These are phyloP conservation scores for Chaetodon auriga DNA, from an alignment of 2,113 vertebrate species.

Conservation along the genomic window DNA sequence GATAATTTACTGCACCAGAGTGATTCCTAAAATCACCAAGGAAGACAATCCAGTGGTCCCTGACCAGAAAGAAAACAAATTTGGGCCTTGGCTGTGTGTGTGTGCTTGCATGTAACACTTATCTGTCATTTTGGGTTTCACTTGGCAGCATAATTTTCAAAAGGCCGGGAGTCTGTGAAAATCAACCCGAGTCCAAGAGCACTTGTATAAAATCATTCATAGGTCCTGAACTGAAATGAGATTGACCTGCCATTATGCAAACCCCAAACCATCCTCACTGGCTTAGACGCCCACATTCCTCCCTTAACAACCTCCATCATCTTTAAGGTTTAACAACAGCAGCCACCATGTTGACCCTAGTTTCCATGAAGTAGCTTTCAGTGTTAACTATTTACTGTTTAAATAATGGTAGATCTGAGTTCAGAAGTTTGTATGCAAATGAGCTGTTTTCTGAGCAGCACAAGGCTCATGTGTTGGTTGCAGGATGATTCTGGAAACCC, in stretches of 20 bases:
- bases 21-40: conserved; percentile 11
- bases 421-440: conserved; percentile 73
- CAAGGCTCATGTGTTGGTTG: conserved; percentile 33
- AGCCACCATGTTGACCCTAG: conserved; percentile 27
- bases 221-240: conserved; percentile 57
- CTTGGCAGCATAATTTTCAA: conserved; percentile 43
- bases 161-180: conserved; percentile 40
- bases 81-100: not conserved
- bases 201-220: conserved; percentile 58
- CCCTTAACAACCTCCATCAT: conserved; percentile 49
- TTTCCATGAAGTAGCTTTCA: conserved; percentile 64
- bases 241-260: conserved; percentile 69
- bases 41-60: conserved; percentile 6
- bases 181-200: conserved; percentile 38
- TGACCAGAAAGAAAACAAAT: conserved; percentile 35
- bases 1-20: conserved; percentile 16
- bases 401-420: conserved; percentile 44
- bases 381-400: conserved; percentile 58
- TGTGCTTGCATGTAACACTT: conserved; percentile 42
- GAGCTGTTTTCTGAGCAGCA: conserved; percentile 51
- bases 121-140: conserved; percentile 62
- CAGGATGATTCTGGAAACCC: conserved; percentile 59
- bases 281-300: conserved; percentile 57
- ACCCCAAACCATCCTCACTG: conserved; percentile 65
- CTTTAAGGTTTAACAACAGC: conserved; percentile 50